Evolutionary conservation across 2,888 invertebrate genomes (phyloP), one percentile per base, ranked within the genome.

Genomic region (Diaphora mendica): DNA sequence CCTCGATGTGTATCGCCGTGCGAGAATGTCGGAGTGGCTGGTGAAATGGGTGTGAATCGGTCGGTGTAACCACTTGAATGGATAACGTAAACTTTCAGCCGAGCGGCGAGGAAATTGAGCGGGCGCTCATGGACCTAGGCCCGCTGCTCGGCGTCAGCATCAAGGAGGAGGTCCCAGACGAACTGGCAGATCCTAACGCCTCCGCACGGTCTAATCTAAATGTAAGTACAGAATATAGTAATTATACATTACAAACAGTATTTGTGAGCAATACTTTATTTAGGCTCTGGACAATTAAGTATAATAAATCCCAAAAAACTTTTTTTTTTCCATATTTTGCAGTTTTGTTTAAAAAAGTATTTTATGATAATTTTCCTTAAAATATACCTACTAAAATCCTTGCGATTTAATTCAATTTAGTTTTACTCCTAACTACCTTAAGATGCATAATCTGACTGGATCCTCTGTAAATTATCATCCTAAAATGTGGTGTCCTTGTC

Each of bases 121-220:
- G 93, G 74, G 95, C 95, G 75, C 90, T 96, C 78, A 93, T 96
- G 94, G 96, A 95, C 85, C 89, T 96, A 76, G 93, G 91, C 70
- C 95, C 95, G 77, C 92, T 95, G 78, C 92, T 95, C 80, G 95
- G 95, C 64, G 95, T 95, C 85, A 91, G 92, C 86, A 93, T 96
- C 86, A 96, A 96, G 80, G 95, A 95, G 81, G 96, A 96, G 87
- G 90, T 86, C 73, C 89, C 91, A 2, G 96, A 96, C 42, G 96
- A 95, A 55, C 84, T 91, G 33, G 82, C 87, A 2, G 93, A 93
- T 44, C 82, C 88, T 20, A 82, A 86, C 59, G 83, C 84, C 62
- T 82, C 83, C 69, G 78, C 87, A 5, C 79, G 86, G 17, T 80
- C 85, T 26, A 73, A 85, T 35, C 82, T 85, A 74, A 92, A 92